These are phyloP conservation scores for Epicampocera succincta DNA, from an alignment of 2,888 invertebrate species.

Conservation along the genomic window DNA sequence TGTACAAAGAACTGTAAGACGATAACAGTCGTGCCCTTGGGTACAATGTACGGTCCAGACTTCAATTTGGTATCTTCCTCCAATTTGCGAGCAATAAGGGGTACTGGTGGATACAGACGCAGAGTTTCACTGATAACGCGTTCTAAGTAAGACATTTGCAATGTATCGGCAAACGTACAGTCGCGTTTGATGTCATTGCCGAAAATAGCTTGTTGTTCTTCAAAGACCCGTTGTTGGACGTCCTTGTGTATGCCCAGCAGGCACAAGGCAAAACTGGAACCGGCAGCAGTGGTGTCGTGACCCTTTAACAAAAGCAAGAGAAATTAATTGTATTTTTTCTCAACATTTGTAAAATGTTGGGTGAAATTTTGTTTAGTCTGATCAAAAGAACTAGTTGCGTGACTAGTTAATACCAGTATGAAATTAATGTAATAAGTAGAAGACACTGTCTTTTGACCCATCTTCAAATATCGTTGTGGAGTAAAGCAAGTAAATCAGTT, in stretches of 20 bases:
- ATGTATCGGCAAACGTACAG: conserved; percentile 89
- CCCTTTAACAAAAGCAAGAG: conserved; percentile 82
- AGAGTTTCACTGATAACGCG: conserved; percentile 89
- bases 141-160: conserved; percentile 91
- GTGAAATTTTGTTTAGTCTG: too few species aligned
- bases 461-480: too few species aligned
- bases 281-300: conserved; percentile 92
- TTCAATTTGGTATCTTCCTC: conserved; percentile 85
- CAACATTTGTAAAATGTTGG: too few species aligned
- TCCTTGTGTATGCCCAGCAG: conserved; percentile 90
- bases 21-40: conserved; percentile 87
- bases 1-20: conserved; percentile 87
- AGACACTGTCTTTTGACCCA: too few species aligned
- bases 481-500: too few species aligned
- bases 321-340: conserved; percentile 9
- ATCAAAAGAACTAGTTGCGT: too few species aligned
- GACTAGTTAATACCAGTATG: too few species aligned
- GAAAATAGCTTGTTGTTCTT: conserved; percentile 89
- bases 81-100: conserved; percentile 88
- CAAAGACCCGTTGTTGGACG: conserved; percentile 88
- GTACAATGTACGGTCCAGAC: conserved; percentile 85
- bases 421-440: too few species aligned
- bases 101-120: conserved; percentile 90
- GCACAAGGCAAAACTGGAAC: conserved; percentile 92
- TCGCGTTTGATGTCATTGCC: conserved; percentile 88